These are phyloP conservation scores for Peromyscus aztecus DNA, from an alignment of 2,797 vertebrate species.

Conservation along the genomic window DNA sequence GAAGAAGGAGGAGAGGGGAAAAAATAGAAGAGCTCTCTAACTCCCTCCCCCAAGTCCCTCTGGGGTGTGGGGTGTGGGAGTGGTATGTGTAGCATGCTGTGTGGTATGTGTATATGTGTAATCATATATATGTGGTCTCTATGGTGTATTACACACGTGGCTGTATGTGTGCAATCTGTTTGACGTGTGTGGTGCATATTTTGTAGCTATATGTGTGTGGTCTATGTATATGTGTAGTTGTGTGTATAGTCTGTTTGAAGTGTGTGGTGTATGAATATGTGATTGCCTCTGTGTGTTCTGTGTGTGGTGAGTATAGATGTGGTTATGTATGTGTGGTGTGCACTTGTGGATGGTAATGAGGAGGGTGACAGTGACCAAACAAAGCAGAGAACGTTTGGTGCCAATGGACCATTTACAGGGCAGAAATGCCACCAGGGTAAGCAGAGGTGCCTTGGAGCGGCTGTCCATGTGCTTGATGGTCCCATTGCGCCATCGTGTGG, in stretches of 20 bases:
- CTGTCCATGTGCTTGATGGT: constrained; percentile 72
- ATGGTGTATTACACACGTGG: not conserved
- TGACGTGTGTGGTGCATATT: not conserved
- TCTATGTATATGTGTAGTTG: not conserved
- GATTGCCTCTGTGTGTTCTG: not conserved
- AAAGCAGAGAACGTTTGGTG: constrained; percentile 46
- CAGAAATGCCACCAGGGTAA: not conserved
- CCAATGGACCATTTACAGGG: constrained; percentile 1
- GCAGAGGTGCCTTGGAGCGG: rapidly evolving
- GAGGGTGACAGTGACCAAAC: not conserved
- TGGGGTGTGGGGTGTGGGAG: no score
- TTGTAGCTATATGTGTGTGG: not conserved
- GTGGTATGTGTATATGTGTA: not conserved
- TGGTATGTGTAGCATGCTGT: not conserved
- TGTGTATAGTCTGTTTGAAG: not conserved
- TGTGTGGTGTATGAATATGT: not conserved
- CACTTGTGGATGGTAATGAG: not conserved
- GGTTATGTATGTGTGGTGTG: not conserved
- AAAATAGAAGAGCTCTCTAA: not conserved
- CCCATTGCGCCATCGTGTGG: constrained; percentile 89
- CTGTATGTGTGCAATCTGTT: not conserved
- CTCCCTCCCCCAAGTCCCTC: not conserved
- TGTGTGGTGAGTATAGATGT: not conserved
- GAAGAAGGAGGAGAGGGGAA: not conserved
- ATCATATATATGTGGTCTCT: not conserved